These are phyloP conservation scores for Tribolium freemani DNA, from an alignment of 2,888 invertebrate species.

Conservation along the genomic window DNA sequence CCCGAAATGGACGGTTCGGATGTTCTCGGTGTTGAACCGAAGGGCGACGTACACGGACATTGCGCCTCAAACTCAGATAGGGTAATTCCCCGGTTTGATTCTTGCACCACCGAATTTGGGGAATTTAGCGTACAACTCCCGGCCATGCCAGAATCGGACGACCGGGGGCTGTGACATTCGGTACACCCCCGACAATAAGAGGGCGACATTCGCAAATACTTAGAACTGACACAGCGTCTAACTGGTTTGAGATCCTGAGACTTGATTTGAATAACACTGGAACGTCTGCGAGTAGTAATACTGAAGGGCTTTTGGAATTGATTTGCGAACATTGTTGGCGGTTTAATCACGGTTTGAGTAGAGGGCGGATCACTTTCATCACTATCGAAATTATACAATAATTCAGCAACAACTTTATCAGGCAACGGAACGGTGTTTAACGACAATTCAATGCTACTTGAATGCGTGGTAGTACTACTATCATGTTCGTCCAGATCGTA, in stretches of 20 bases:
- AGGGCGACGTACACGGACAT: conserved; percentile 81
- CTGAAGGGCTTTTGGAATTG: conserved; percentile 68
- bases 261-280: conserved; percentile 63
- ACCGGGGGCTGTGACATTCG: conserved; percentile 76
- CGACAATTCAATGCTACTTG: conserved; percentile 72
- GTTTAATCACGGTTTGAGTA: conserved; percentile 65
- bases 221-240: conserved; percentile 70
- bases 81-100: conserved; percentile 60
- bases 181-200: conserved; percentile 61
- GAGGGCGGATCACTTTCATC: conserved; percentile 55
- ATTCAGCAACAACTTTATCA: conserved; percentile 70
- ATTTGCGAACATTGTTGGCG: conserved; percentile 73
- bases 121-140: conserved; percentile 84
- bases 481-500: conserved; percentile 53
- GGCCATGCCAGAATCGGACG: conserved; percentile 89
- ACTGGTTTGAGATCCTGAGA: conserved; percentile 50
- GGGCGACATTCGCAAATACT: conserved; percentile 63
- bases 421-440: conserved; percentile 70
- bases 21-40: conserved; percentile 80
- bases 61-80: conserved; percentile 73
- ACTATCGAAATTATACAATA: conserved; percentile 70
- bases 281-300: conserved; percentile 70
- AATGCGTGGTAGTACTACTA: conserved; percentile 69
- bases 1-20: conserved; percentile 74
- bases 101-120: conserved; percentile 68